A percentile compares a stretch with the other conserved stretches of the same genome.
phyloP scores from a whole-genome alignment of 2,113 vertebrate species.

The Panurus biarmicus region DNA sequence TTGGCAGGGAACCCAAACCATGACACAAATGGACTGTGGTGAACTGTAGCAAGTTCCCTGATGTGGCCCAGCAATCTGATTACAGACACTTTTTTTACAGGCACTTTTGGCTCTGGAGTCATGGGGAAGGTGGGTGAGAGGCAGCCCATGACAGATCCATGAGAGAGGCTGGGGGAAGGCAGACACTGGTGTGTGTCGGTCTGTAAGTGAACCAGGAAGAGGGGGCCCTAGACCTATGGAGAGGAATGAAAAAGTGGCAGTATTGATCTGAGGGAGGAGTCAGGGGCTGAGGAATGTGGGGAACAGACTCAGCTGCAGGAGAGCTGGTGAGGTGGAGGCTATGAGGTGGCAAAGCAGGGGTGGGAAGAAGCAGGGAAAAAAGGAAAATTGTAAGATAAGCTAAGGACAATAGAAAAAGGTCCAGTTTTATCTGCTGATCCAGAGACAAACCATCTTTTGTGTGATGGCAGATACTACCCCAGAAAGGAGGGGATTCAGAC shows the following conservation, averaged over 20 bases:
- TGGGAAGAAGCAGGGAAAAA: not conserved
- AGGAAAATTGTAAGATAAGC: not conserved
- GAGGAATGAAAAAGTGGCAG: not conserved
- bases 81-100: not conserved
- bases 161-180: not conserved
- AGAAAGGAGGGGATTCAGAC: not conserved
- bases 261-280: not conserved
- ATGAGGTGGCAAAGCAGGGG: not conserved
- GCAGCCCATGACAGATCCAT: not conserved
- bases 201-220: not conserved
- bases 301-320: not conserved
- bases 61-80: fast-evolving
- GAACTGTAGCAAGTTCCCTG: not conserved
- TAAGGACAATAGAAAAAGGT: not conserved
- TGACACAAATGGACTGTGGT: not conserved
- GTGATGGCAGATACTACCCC: not conserved
- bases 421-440: not conserved
- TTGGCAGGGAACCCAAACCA: not conserved
- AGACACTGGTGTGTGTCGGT: not conserved
- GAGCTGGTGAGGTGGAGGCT: not conserved
- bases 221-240: not conserved
- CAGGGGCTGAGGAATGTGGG: not conserved
- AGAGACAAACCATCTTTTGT: not conserved
- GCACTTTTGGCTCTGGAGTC: not conserved
- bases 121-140: not conserved